phyloP scores from a whole-genome alignment of 2,888 invertebrate species.

The Tuta absoluta region DNA sequence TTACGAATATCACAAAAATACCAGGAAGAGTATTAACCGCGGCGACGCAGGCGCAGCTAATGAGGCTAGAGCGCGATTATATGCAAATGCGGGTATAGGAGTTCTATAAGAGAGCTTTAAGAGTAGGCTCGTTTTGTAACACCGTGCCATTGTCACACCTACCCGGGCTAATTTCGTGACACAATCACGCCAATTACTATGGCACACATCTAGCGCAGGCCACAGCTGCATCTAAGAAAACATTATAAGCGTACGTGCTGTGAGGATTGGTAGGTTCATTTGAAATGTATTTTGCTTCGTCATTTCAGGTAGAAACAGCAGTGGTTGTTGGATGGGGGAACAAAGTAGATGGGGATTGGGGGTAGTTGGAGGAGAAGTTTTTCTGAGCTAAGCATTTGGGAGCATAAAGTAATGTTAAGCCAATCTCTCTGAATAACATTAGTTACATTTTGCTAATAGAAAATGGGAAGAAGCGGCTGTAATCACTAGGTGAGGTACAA shows the following conservation, averaged over 20 bases:
- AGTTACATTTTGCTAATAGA: no score
- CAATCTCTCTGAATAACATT: no score
- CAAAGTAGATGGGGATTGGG: no score
- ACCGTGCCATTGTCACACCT: slow-evolving; percentile 58
- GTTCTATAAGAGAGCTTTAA: slow-evolving; percentile 41
- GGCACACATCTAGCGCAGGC: slow-evolving; percentile 27
- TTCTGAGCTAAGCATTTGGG: no score
- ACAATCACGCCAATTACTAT: slow-evolving; percentile 38
- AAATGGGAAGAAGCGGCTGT: no score
- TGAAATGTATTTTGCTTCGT: no score
- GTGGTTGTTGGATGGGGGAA: no score
- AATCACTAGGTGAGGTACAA: no score
- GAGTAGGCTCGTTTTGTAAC: slow-evolving; percentile 69
- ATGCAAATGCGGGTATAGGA: slow-evolving; percentile 62
- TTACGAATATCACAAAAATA: slow-evolving; percentile 28
- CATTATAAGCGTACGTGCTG: background rate
- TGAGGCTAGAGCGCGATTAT: slow-evolving; percentile 74
- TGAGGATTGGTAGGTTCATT: background rate
- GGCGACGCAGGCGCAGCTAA: slow-evolving; percentile 50
- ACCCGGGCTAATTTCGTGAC: slow-evolving; percentile 50
- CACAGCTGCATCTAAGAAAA: slow-evolving; percentile 1
- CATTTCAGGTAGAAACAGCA: no score
- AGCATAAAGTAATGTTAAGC: no score
- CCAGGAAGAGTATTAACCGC: slow-evolving; percentile 41
- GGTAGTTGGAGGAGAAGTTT: no score